These are phyloP conservation scores for Herminia tarsipennalis DNA, from an alignment of 2,888 invertebrate species.

Conservation along the genomic window DNA sequence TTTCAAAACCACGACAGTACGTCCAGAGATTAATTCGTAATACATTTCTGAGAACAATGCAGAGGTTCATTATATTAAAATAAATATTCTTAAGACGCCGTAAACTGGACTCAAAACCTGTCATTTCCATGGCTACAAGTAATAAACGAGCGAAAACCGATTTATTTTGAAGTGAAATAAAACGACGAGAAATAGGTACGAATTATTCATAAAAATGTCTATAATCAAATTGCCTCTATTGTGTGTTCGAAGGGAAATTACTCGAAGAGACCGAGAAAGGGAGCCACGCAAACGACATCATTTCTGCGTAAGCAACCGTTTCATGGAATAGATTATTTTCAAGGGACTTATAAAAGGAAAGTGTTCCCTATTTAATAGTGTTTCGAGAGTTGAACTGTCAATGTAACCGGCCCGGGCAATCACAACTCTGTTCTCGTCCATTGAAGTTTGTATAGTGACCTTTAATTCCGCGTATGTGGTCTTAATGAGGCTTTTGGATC, in stretches of 20 bases:
- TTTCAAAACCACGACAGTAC: too few relatives aligned
- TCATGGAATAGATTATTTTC: slow-evolving; percentile 53
- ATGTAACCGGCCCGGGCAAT: slow-evolving; percentile 26
- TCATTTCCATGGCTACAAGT: too few relatives aligned
- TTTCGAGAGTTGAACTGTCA: slow-evolving; percentile 29
- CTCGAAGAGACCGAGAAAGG: slow-evolving; percentile 18
- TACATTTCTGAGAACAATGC: too few relatives aligned
- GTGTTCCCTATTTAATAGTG: slow-evolving; percentile 35
- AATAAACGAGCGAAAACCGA: too few relatives aligned
- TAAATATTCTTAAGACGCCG: too few relatives aligned
- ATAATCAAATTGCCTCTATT: slow-evolving; percentile 40
- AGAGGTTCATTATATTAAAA: too few relatives aligned
- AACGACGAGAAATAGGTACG: neutral
- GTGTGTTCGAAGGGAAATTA: slow-evolving; percentile 43
- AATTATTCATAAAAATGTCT: slow-evolving; percentile 26
- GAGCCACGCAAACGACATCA: slow-evolving; percentile 46
- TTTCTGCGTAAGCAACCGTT: slow-evolving; percentile 45
- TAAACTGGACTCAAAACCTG: too few relatives aligned
- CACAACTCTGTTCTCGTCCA: slow-evolving; percentile 13
- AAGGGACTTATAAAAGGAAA: slow-evolving; percentile 50
- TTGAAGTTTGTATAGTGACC: slow-evolving; percentile 15
- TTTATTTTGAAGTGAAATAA: too few relatives aligned
- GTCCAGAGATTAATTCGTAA: too few relatives aligned
- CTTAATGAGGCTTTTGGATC: slow-evolving; percentile 26
- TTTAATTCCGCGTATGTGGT: slow-evolving; percentile 24